Evolutionary conservation across 2,797 vertebrate species (phyloP), one percentile per base, ranked within the genome.

Genomic region (Eupleurogrammus muticus): DNA sequence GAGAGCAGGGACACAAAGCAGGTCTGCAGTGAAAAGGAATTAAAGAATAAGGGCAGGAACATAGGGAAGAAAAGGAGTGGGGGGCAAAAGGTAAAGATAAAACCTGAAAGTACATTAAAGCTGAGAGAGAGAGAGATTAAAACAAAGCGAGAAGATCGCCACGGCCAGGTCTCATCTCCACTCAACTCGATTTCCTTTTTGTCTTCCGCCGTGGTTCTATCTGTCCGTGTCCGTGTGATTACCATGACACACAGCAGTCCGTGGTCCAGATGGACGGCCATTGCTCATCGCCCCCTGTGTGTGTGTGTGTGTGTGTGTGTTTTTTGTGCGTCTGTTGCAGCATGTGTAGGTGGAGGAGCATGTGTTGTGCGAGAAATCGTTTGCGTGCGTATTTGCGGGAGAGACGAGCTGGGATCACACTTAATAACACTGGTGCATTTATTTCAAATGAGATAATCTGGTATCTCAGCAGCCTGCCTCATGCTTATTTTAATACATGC

Each of bases 261-360:
- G 79, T 4, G 34, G 62, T 52, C 76, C 90, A 90, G 87, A 87
- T 87, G 87, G 87, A 87, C 40, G 32, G 70, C 61, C 77, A 55
- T 75, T 2, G 28, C 63, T 85, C 79, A 71, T 75, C 71, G 65
- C 79, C 46, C n/a, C 19, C 9, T 23, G 34, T 67, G 63, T 35
- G 35, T 36, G 32, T 34, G 32, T 34, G 32, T 34, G 32, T 34
- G 32, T 34, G 32, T 34, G 32, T 34, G 32, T 34, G 4, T 49
- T 52, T 70, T 73, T 54, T 66, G 40, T 53, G 5, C 46, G 28
- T 78, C 72, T 84, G 69, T 66, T 59, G 19, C 53, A 9, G 19
- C 34, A 4, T 47, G 77, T 76, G 82, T 83, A 71, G 73, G 77
- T 38, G 74, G 71, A 46, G 23, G 54, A 72, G 59, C 73, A 47